A percentile compares a stretch with the other conserved stretches of the same genome.
Evolutionary conservation across 2,113 vertebrate species (phyloP).

Genomic region (Gymnocephalus cernua): DNA sequence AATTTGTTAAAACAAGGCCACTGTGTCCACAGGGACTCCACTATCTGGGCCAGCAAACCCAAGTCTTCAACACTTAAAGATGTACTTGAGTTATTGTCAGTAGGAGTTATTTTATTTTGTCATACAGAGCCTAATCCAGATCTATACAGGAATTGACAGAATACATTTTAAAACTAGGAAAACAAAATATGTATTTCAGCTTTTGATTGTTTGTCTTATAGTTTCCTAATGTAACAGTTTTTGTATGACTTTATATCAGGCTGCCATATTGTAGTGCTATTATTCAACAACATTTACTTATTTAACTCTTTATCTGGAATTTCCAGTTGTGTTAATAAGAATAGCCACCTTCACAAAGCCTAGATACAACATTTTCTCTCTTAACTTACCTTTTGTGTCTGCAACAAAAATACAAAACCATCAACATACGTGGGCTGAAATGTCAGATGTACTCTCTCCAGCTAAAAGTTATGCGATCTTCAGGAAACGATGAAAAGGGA

Average conservation of each 20-base stretch:
- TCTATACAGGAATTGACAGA: background rate
- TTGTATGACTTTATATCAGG: background rate
- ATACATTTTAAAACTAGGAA: background rate
- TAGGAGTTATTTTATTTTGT: constrained; percentile 16
- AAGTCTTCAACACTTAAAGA: constrained; percentile 43
- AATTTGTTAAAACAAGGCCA: constrained; percentile 83
- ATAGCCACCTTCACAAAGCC: background rate
- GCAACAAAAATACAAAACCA: constrained; percentile 30
- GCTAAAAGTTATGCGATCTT: constrained; percentile 7
- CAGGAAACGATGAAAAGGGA: background rate
- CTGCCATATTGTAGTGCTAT: too few species aligned
- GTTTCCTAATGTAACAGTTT: background rate
- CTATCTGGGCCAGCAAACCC: constrained; percentile 74
- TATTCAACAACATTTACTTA: background rate
- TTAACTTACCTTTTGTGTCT: constrained; percentile 65
- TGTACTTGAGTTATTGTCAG: constrained; percentile 40
- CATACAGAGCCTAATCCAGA: background rate
- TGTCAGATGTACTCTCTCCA: constrained; percentile 17
- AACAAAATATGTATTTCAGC: background rate
- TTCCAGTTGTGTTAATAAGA: background rate
- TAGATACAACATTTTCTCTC: background rate
- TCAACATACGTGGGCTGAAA: background rate
- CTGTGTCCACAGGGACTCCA: constrained; percentile 54
- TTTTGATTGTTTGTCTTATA: background rate
- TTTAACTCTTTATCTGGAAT: background rate